Conservation (phyloP, 2,888 invertebrate genomes). For the Nephrotoma flavescens region DNA sequence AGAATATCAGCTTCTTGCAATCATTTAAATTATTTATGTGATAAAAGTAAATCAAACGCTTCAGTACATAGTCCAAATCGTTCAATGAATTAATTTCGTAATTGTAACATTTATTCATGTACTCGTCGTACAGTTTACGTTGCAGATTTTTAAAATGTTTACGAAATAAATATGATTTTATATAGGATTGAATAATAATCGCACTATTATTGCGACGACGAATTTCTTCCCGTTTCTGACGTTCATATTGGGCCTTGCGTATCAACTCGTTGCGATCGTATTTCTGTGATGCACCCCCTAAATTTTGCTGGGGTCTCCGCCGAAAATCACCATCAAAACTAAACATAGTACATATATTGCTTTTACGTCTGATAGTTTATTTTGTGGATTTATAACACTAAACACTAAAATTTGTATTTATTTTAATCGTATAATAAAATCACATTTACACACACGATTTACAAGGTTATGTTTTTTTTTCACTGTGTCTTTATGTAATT, state of each 20-base stretch:
- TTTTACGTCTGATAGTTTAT: background rate
- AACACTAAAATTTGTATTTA: background rate
- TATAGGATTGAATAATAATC: slow-evolving; percentile 66
- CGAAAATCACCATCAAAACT: slow-evolving; percentile 86
- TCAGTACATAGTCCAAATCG: slow-evolving; percentile 41
- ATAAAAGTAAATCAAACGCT: slow-evolving; percentile 66
- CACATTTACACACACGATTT: background rate
- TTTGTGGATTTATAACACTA: background rate
- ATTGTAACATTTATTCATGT: slow-evolving; percentile 34
- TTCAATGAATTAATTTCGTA: slow-evolving; percentile 30
- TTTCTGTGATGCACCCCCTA: slow-evolving; percentile 73
- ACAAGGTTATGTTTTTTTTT: background rate
- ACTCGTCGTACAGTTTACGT: slow-evolving; percentile 53
- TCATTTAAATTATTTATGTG: slow-evolving; percentile 42
- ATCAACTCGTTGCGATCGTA: slow-evolving; percentile 53
- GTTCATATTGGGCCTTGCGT: slow-evolving; percentile 68
- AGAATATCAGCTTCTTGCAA: slow-evolving; percentile 41
- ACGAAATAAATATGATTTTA: slow-evolving; percentile 57
- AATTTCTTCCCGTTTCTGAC: slow-evolving; percentile 74
- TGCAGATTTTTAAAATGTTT: slow-evolving; percentile 50
- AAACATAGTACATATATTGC: slow-evolving; percentile 36
- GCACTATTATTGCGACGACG: slow-evolving; percentile 60
- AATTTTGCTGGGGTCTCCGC: slow-evolving; percentile 73
- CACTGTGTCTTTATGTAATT: background rate
- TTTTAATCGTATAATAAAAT: background rate